These are phyloP conservation scores for Pycnonotus jocosus DNA, from an alignment of 2,113 vertebrate genomes.

Conservation along the genomic window DNA sequence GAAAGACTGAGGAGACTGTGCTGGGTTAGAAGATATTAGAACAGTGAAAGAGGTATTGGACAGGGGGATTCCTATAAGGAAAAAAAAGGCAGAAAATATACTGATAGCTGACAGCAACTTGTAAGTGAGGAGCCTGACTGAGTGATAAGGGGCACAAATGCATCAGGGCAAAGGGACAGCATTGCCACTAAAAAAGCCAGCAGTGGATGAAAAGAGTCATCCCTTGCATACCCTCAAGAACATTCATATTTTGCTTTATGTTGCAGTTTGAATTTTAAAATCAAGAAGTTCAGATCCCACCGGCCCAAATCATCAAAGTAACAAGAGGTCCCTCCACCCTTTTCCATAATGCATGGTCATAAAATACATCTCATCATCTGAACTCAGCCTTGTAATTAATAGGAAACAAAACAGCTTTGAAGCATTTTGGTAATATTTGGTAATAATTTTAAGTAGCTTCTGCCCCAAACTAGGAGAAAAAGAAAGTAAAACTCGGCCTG, in stretches of 20 bases:
- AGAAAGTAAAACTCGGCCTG: not conserved
- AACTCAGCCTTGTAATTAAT: not conserved
- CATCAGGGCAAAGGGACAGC: not conserved
- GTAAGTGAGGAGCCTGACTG: not conserved
- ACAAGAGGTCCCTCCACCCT: not conserved
- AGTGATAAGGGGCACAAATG: not conserved
- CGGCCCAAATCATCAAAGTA: not conserved
- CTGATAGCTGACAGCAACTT: not conserved
- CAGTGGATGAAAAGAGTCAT: not conserved
- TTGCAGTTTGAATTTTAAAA: not conserved
- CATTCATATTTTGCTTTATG: not conserved
- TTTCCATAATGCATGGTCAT: not conserved
- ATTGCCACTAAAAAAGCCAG: not conserved
- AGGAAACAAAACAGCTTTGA: not conserved
- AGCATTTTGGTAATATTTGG: not conserved
- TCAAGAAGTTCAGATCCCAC: not conserved
- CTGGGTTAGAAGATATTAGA: not conserved
- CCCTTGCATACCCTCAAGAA: not conserved
- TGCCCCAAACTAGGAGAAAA: not conserved
- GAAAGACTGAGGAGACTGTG: not conserved
- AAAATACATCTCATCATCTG: not conserved
- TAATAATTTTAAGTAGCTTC: not conserved
- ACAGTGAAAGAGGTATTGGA: not conserved
- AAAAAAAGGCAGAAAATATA: not conserved
- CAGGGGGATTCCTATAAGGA: not conserved